Evolutionary conservation across 2,888 invertebrate species (phyloP).

Genomic region (Eumacrocentrus americanus): DNA sequence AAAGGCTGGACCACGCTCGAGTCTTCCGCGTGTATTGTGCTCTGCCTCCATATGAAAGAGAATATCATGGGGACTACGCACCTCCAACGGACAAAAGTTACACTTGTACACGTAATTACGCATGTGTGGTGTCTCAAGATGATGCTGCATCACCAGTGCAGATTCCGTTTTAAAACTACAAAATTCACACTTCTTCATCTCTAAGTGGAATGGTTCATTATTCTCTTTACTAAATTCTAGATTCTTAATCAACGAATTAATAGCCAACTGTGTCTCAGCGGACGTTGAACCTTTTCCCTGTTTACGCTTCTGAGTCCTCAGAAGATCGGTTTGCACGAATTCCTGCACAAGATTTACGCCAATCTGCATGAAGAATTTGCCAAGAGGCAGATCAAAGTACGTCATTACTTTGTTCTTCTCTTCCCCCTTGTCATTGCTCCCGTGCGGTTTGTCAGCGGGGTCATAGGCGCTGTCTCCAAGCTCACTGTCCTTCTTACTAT

Average conservation of each 20-base stretch:
- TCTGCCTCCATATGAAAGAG: slow-evolving; percentile 90
- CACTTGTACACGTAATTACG: slow-evolving; percentile 85
- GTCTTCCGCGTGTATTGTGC: slow-evolving; percentile 81
- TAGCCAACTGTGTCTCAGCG: slow-evolving; percentile 75
- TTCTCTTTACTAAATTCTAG: slow-evolving; percentile 85
- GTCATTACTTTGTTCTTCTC: slow-evolving; percentile 66
- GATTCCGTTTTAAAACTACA: slow-evolving; percentile 92
- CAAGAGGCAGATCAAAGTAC: slow-evolving; percentile 86
- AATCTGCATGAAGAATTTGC: slow-evolving; percentile 90
- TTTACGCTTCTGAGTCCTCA: slow-evolving; percentile 86
- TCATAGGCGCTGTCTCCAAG: slow-evolving; percentile 34
- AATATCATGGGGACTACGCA: slow-evolving; percentile 86
- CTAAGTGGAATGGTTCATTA: slow-evolving; percentile 78
- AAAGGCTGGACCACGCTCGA: slow-evolving; percentile 84
- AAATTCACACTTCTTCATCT: slow-evolving; percentile 82
- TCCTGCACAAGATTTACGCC: slow-evolving; percentile 91
- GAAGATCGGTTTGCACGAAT: slow-evolving; percentile 89
- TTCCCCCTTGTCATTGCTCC: slow-evolving; percentile 37
- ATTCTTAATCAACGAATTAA: slow-evolving; percentile 82
- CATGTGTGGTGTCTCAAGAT: slow-evolving; percentile 91
- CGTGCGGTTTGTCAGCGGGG: slow-evolving; percentile 38
- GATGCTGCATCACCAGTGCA: slow-evolving; percentile 80
- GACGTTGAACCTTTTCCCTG: slow-evolving; percentile 71
- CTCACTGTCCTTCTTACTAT: slow-evolving; percentile 61
- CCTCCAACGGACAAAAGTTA: slow-evolving; percentile 82